phyloP scores from a whole-genome alignment of 2,113 vertebrate species.

The Ardeotis arabs region DNA sequence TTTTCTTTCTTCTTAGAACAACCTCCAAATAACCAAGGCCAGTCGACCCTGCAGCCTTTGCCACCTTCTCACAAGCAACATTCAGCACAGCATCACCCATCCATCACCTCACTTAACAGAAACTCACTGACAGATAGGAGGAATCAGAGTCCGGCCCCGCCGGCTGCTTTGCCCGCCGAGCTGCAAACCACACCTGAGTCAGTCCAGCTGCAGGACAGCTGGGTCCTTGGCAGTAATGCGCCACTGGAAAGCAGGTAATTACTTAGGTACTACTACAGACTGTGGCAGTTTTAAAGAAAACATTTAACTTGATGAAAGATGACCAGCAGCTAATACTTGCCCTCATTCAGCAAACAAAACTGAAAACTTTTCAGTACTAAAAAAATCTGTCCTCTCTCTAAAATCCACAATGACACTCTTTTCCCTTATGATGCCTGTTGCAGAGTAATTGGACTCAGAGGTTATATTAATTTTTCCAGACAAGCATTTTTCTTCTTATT shows the following conservation, averaged over 20 bases:
- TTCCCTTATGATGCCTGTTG: neutral
- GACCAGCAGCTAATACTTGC: neutral
- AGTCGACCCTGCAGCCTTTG: slow-evolving; percentile 89
- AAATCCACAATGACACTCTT: neutral
- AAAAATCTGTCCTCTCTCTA: neutral
- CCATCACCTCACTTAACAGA: slow-evolving; percentile 94
- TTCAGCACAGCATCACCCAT: slow-evolving; percentile 83
- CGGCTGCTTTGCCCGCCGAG: slow-evolving; percentile 96
- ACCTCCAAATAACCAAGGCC: slow-evolving; percentile 88
- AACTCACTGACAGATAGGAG: slow-evolving; percentile 96
- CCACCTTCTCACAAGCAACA: slow-evolving; percentile 92
- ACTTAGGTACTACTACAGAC: neutral
- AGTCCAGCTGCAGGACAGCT: slow-evolving; percentile 99
- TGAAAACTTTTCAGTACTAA: neutral
- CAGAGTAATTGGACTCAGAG: neutral
- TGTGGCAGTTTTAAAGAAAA: neutral
- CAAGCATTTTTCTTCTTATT: neutral
- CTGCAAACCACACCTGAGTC: slow-evolving; percentile 99
- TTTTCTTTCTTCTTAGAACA: slow-evolving; percentile 82
- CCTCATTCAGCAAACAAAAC: neutral
- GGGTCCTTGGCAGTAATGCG: slow-evolving; percentile 99
- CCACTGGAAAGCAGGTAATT: slow-evolving; percentile 98
- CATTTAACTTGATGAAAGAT: neutral
- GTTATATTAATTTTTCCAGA: neutral
- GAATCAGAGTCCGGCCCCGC: slow-evolving; percentile 93